Base-by-base conservation (phyloP, 1,140 invertebrate species). In the Drosophila sproati region DNA sequence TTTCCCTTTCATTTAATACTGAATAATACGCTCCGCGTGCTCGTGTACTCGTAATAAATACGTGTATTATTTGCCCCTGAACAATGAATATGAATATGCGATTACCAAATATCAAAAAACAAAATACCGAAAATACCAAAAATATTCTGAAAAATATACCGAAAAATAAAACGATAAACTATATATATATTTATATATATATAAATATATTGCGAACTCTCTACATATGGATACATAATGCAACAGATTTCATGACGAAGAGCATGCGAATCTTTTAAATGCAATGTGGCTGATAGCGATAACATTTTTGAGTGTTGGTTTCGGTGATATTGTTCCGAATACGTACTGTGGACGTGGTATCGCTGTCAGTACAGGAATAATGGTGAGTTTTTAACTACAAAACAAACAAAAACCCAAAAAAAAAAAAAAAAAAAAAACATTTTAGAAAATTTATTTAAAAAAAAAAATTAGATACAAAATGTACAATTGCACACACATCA, bases 251-350 rank as follows among this genome's bases (percentile, higher is more conserved):
- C 97, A 98, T 94, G 98, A 98, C 92, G 97, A 97, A 94, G 97
- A 98, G 94, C 98, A 99, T 94, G 98, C 97, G 91, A 99, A 99
- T 94, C 96, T 99, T 90, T 95, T 99, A 90, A 99, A 99, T 95
- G 97, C 98, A 87, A 98, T 99, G 98, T 99, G 98, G 98, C 96
- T 99, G 93, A 98, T 99, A 93, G 97, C 98, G 91, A 99, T 98
- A 92, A 99, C 98, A 89, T 98, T 99, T 95, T 96, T 99, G 89
- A 98, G 98, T 94, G 98, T 99, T 92, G 98, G 98, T 92, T 99
- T 99, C 95, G 99, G 99, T 92, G 99, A 99, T 95, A 99, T 99
- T 93, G 98, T 99, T 92, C 99, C 99, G 92, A 99, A 99, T 94
- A 99, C 99, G 78, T 99, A 99, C 95, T 99, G 98, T 94, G 98